Conservation (phyloP, 2,113 vertebrate genomes). For the Carassius gibelio region DNA sequence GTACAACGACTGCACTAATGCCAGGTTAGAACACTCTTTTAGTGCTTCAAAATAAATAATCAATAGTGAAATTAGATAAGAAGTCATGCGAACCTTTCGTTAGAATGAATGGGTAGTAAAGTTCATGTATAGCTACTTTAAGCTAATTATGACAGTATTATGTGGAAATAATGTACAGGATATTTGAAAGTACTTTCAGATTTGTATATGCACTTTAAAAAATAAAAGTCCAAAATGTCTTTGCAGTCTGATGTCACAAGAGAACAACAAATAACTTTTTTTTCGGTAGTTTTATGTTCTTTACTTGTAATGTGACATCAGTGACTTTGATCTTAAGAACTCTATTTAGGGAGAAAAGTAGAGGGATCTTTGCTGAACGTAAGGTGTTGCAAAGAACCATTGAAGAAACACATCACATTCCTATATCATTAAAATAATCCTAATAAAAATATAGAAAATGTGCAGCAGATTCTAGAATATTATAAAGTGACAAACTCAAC, state of each 20-base stretch:
- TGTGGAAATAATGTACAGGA: background rate
- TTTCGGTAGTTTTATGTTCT: background rate
- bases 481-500: background rate
- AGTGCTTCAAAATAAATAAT: background rate
- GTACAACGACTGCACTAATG: slow-evolving; percentile 98
- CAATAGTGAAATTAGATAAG: background rate
- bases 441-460: background rate
- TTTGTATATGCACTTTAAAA: background rate
- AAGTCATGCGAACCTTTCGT: background rate
- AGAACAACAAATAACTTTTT: background rate
- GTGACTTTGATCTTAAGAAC: background rate
- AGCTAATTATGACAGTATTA: background rate
- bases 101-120: background rate
- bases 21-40: slow-evolving; percentile 81
- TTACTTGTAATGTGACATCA: background rate
- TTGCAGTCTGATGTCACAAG: background rate
- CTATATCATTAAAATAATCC: background rate
- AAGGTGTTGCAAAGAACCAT: background rate
- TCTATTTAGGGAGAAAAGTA: background rate
- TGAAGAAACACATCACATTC: background rate
- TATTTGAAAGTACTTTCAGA: background rate
- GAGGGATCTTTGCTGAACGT: background rate
- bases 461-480: background rate
- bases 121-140: background rate
- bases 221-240: background rate